Evolutionary conservation across 2,797 vertebrate genomes (phyloP).

Genomic region (Aphelocoma californica): DNA sequence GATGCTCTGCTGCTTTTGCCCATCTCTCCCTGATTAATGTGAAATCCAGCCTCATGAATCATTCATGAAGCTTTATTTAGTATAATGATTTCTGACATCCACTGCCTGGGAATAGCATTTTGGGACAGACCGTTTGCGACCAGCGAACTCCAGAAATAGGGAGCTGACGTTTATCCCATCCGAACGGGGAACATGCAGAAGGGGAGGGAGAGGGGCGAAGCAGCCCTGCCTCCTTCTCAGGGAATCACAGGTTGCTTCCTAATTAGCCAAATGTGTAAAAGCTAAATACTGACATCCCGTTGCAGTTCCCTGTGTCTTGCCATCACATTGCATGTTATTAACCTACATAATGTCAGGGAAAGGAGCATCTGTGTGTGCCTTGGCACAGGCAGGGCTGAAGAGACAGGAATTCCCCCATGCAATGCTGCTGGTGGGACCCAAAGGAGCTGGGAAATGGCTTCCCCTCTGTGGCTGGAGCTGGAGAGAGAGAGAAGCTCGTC

Average conservation of each 20-base stretch:
- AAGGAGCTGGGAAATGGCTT: neutral
- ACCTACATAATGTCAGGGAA: conserved; percentile 55
- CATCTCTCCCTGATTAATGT: conserved; percentile 19
- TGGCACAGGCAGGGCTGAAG: conserved; percentile 27
- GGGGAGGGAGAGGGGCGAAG: neutral
- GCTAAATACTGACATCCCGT: conserved; percentile 47
- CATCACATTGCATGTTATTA: conserved; percentile 56
- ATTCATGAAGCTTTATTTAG: conserved; percentile 60
- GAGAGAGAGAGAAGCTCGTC: neutral
- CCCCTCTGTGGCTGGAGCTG: neutral
- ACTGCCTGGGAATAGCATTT: conserved; percentile 52
- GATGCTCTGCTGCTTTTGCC: neutral
- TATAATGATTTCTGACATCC: conserved; percentile 61
- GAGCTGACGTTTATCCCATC: conserved; percentile 26
- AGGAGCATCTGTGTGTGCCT: conserved; percentile 47
- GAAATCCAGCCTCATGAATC: conserved; percentile 38
- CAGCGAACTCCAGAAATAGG: conserved; percentile 44
- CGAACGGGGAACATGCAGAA: neutral
- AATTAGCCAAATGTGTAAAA: conserved; percentile 55
- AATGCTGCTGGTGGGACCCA: neutral
- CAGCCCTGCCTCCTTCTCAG: neutral
- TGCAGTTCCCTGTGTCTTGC: neutral
- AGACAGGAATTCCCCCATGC: neutral
- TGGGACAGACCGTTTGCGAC: conserved; percentile 34
- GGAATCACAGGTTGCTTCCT: conserved; percentile 45